These are phyloP conservation scores for Ormyrus pomaceus DNA, from an alignment of 2,888 invertebrate genomes.

Conservation along the genomic window DNA sequence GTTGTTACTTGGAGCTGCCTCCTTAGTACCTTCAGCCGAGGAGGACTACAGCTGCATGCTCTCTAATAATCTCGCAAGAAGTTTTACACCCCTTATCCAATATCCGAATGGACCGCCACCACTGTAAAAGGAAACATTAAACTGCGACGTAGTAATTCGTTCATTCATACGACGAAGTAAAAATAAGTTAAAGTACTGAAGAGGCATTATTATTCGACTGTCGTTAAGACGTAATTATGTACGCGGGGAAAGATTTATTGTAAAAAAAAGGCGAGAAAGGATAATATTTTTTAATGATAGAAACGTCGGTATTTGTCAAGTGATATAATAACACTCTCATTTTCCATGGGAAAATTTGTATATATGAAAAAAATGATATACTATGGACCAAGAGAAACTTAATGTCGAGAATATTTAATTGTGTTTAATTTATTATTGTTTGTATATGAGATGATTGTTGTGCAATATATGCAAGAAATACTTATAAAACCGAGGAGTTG, in stretches of 20 bases:
- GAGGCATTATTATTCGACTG: conserved; percentile 19
- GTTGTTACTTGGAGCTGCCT: conserved; percentile 93
- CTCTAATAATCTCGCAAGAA: conserved; percentile 88
- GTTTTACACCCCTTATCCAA: conserved; percentile 91
- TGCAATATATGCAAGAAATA: conserved; percentile 56
- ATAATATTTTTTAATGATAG: conserved; percentile 27
- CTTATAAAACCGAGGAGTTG: conserved; percentile 40
- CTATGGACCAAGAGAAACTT: conserved; percentile 55
- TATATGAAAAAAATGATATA: conserved; percentile 41
- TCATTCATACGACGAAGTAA: background rate
- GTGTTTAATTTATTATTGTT: conserved; percentile 60
- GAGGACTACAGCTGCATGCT: conserved; percentile 91
- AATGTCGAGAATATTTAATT: conserved; percentile 52
- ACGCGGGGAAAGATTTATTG: background rate
- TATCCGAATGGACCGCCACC: conserved; percentile 97
- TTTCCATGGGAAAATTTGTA: conserved; percentile 42
- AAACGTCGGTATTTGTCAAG: conserved; percentile 9
- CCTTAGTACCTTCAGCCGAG: conserved; percentile 92
- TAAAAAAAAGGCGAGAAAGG: background rate
- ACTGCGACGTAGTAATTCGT: conserved; percentile 1
- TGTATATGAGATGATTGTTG: conserved; percentile 60
- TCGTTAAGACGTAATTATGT: conserved; percentile 7
- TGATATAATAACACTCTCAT: conserved; percentile 38
- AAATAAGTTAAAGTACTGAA: background rate
- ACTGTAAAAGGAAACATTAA: conserved; percentile 77